Percentiles rank a stretch among this genome's conserved stretches.
These are phyloP conservation scores for Falco concolor DNA, from an alignment of 2,797 vertebrate genomes.

Conservation along the genomic window DNA sequence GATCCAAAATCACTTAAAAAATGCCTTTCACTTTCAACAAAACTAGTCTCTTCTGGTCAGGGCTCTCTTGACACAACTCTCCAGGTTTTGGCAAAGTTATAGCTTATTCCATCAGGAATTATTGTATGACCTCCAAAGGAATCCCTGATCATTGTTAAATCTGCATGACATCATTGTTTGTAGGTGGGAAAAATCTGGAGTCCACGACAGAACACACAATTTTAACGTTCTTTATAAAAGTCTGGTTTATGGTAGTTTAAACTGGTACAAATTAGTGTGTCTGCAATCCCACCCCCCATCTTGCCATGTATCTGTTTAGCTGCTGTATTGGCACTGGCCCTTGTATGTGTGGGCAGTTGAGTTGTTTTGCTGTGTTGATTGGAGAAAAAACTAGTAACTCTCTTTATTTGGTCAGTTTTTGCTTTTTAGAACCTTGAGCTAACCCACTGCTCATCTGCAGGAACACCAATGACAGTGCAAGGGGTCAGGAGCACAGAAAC, in stretches of 20 bases:
- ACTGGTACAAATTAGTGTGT: neutral
- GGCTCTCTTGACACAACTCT: neutral
- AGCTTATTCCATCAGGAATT: neutral
- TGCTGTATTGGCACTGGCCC: neutral
- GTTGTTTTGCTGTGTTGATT: neutral
- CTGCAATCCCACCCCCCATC: slow-evolving; percentile 9
- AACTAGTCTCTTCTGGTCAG: neutral
- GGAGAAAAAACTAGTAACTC: neutral
- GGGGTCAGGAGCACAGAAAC: neutral
- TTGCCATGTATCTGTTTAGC: neutral
- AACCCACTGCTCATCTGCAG: neutral
- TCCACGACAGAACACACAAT: neutral
- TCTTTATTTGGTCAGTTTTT: neutral
- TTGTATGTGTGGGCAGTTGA: neutral
- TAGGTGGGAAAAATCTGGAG: neutral
- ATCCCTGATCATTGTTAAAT: neutral
- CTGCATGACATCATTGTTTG: neutral
- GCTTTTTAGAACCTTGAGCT: neutral
- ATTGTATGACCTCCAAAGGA: neutral
- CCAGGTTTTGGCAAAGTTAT: neutral
- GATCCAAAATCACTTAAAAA: neutral
- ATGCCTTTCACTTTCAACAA: neutral
- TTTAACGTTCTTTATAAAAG: neutral
- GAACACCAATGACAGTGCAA: neutral
- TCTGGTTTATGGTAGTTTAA: neutral